Evolutionary conservation across 2,888 invertebrate genomes (phyloP), one percentile per base, ranked within the genome.

Genomic region (Callosobruchus maculatus): DNA sequence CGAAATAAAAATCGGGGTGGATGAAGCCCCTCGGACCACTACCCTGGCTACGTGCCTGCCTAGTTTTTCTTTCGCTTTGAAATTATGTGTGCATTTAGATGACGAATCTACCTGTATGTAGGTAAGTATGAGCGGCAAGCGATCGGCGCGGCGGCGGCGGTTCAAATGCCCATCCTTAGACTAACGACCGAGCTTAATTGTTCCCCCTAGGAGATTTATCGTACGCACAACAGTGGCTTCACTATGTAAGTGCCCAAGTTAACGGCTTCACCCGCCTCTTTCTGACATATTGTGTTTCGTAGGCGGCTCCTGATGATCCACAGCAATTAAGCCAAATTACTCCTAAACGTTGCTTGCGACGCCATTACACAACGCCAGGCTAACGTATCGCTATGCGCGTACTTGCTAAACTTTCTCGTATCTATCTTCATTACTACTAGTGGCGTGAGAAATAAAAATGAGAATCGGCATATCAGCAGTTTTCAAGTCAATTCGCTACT

Each of bases 311-410:
- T 78, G 79, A 79, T 81, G 81, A 82, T 81, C 79, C 80, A 78
- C 72, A 77, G 79, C 82, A 81, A 82, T 82, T 82, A 82, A 82
- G 80, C 79, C 77, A 79, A 82, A 82, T 81, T 82, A 80, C 82
- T 80, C 78, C 78, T 77, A 80, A 81, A 82, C 82, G 81, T 82
- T 81, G 82, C 82, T 81, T 80, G 81, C 78, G 77, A 75, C 75
- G 75, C 80, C 77, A 81, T 82, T 81, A 81, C 74, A 81, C 81
- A 80, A 77, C 75, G 74, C 77, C 30, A 13, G 20, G 30, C 78
- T 78, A 78, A 78, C 78, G 77, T 78, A 81, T 79, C 77, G 79
- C 49, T 49, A 49, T 13, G 49, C 75, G 77, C 74, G 79, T 81
- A 82, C 81, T 81, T 81, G 78, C 81, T 77, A 80, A 82, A 82